phyloP scores from a whole-genome alignment of 2,888 invertebrate species.

The Cremastobaeus sp. region DNA sequence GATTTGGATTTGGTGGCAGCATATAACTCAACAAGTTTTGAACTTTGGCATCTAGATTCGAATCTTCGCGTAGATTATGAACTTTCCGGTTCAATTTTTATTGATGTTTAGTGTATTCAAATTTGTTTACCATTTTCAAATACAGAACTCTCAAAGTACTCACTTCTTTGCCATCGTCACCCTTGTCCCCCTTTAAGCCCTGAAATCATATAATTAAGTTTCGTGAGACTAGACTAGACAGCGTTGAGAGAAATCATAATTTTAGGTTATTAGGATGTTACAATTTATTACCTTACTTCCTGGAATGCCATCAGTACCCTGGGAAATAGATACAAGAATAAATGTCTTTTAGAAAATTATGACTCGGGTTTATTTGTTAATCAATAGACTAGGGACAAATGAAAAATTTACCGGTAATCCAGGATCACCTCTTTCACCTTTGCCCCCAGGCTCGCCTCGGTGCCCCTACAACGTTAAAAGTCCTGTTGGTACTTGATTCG shows the following conservation, averaged over 20 bases:
- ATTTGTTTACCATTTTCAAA: background rate
- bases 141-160: constrained; percentile 79
- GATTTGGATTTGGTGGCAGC: constrained; percentile 65
- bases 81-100: constrained; percentile 15
- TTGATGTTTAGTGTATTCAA: background rate
- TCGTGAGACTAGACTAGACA: background rate
- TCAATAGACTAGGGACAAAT: background rate
- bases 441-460: constrained; percentile 93
- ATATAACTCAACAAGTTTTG: constrained; percentile 61
- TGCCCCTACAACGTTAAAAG: constrained; percentile 84
- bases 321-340: constrained; percentile 69
- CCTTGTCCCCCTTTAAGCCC: constrained; percentile 94
- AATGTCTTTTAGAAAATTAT: background rate
- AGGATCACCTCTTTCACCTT: constrained; percentile 95
- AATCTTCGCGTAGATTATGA: constrained; percentile 1
- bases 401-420: constrained; percentile 91
- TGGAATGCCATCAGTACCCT: constrained; percentile 96
- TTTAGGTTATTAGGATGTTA: too few species aligned
- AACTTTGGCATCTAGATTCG: constrained; percentile 14
- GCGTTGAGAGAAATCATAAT: constrained; percentile 76
- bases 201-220: constrained; percentile 77
- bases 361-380: too few species aligned
- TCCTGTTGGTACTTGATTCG: constrained; percentile 36
- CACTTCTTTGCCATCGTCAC: constrained; percentile 90
- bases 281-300: constrained; percentile 95